Evolutionary conservation across 2,797 vertebrate genomes (phyloP), one percentile per base, ranked within the genome.

Genomic region (Hipposideros larvatus): DNA sequence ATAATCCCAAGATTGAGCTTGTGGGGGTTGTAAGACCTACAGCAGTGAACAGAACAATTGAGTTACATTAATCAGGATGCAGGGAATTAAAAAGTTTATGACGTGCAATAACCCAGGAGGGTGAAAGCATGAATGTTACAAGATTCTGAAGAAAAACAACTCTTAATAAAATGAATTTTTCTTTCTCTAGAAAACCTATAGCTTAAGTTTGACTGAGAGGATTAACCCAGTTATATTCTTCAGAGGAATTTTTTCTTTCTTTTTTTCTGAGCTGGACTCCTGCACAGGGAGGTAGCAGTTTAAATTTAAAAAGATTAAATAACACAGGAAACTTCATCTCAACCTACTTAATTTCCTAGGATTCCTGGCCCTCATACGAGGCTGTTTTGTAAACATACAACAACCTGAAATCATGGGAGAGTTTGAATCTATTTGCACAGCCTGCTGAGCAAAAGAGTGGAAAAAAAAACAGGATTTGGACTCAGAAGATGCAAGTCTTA

Each of bases 331-430:
- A 95, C 59, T 97, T 96, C 63, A 90, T 97, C 57, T 95, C 90
- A 94, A 87, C 11, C 96, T 95, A 87, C 96, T 98, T 98, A 97
- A 94, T 97, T 94, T 96, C 97, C 95, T 97, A 97, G 97, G 97
- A 95, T 96, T 97, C 74, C 78, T 97, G 96, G 95, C 92, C 71
- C 15, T n/a, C 55, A 83, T 74, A 79, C 28, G 19, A 66, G 43
- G 57, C 10, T 94, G 34, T 78, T 97, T 41, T 87, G 21, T 68
- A 95, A 95, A 79, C 46, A 5, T 73, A 21, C 63, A 86, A 70
- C n/a, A 31, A 84, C 28, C n/a, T 93, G 28, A 77, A 68, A 66
- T 91, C 31, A 65, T 0, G 13, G 77, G 41, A 77, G 61, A 7
- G 53, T 89, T 87, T 68, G 85, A 90, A 34, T 19, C 0, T 48